Conservation (phyloP, 1,140 invertebrate species). For the Heliconius nattereri region DNA sequence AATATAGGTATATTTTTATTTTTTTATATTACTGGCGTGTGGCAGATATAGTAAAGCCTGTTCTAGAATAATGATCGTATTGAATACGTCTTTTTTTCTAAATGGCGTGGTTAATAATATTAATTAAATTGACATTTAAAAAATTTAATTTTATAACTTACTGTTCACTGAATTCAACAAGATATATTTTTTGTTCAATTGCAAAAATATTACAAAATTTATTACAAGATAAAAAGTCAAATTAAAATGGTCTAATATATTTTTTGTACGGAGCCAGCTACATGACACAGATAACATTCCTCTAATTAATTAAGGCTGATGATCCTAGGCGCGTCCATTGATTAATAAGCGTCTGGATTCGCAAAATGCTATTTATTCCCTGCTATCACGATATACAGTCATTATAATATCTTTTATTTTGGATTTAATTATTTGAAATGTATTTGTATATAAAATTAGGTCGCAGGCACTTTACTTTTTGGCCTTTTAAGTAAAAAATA, state of each 20-base stretch:
- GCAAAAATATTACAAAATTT: background rate
- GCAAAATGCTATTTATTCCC: slow-evolving; percentile 30
- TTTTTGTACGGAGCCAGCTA: background rate
- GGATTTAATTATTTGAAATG: background rate
- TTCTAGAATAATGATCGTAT: background rate
- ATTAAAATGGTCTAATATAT: background rate
- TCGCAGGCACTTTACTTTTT: background rate
- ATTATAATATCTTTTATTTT: slow-evolving; percentile 12
- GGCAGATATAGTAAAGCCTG: background rate
- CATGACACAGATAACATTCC: background rate
- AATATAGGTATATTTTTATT: background rate
- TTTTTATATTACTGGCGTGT: background rate
- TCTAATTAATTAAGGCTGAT: slow-evolving; percentile 33
- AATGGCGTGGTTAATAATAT: background rate
- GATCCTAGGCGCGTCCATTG: slow-evolving; percentile 26
- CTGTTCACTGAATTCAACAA: background rate
- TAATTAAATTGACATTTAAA: background rate
- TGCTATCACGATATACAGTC: slow-evolving; percentile 27
- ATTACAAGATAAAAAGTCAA: slow-evolving; percentile 2
- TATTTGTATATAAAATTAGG: background rate
- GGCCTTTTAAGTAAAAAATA: too few species aligned
- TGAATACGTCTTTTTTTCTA: too few species aligned
- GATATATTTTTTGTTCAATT: background rate
- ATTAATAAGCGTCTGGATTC: slow-evolving; percentile 30
- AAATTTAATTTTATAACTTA: background rate